Evolutionary conservation across 2,888 invertebrate genomes (phyloP).

Genomic region (Melangyna quadrimaculata): DNA sequence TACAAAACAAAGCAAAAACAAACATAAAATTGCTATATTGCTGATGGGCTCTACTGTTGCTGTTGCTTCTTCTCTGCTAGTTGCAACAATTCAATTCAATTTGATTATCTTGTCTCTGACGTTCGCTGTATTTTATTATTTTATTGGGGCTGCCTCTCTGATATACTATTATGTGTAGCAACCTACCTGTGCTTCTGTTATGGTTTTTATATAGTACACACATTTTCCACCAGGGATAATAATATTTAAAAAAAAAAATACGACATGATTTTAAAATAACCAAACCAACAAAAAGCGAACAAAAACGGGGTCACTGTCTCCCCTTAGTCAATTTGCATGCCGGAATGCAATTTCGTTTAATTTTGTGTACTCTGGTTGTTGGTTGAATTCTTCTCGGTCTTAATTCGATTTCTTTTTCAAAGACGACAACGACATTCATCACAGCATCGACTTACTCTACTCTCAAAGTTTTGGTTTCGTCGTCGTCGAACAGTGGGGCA

Average conservation of each 20-base stretch:
- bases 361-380: slow-evolving; percentile 49
- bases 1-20: slow-evolving; percentile 26
- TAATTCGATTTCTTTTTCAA: slow-evolving; percentile 59
- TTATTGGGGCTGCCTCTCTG: slow-evolving; percentile 45
- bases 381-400: slow-evolving; percentile 16
- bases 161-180: neutral
- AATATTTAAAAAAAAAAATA: slow-evolving; percentile 18
- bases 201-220: slow-evolving; percentile 14
- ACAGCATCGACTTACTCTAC: slow-evolving; percentile 34
- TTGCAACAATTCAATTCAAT: slow-evolving; percentile 60
- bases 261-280: slow-evolving; percentile 67
- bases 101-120: slow-evolving; percentile 58
- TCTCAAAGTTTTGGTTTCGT: neutral
- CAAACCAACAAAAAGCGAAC: slow-evolving; percentile 33
- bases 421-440: slow-evolving; percentile 55
- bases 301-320: slow-evolving; percentile 70
- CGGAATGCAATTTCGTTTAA: slow-evolving; percentile 67
- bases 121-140: slow-evolving; percentile 29
- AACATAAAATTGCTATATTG: slow-evolving; percentile 2
- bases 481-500: neutral
- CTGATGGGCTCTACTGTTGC: neutral
- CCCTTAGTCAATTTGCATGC: slow-evolving; percentile 67
- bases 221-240: slow-evolving; percentile 43
- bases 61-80: neutral
- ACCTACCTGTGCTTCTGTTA: neutral